Conservation (phyloP, 1,140 invertebrate species). For the Trichoplusia ni region DNA sequence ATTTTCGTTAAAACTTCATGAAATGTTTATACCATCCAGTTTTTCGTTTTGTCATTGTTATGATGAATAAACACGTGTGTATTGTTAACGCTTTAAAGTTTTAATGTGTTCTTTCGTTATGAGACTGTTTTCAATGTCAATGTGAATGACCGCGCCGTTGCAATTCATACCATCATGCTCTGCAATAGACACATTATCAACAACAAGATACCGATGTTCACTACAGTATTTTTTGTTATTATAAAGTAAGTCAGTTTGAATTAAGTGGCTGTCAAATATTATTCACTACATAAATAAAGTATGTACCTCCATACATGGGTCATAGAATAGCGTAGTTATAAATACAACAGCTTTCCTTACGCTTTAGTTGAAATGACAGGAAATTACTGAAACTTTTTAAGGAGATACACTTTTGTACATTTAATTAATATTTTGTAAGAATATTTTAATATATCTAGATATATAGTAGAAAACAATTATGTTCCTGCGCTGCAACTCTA, state of each 20-base stretch:
- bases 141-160: constrained; percentile 38
- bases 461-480: constrained; percentile 1
- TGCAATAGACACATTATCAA: constrained; percentile 30
- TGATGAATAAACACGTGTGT: constrained; percentile 35
- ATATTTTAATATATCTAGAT: constrained; percentile 2
- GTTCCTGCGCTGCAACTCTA: constrained; percentile 4
- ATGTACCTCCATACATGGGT: neutral
- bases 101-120: constrained; percentile 30
- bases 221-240: constrained; percentile 5
- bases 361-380: constrained; percentile 16
- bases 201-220: constrained; percentile 16
- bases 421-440: neutral
- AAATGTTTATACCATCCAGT: constrained; percentile 33
- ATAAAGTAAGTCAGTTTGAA: constrained; percentile 23
- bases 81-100: constrained; percentile 36
- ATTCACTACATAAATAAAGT: constrained; percentile 1
- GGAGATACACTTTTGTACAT: neutral
- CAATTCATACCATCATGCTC: constrained; percentile 32
- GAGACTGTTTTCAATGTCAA: constrained; percentile 21
- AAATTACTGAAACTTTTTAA: neutral
- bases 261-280: neutral
- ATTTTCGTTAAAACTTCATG: constrained; percentile 24
- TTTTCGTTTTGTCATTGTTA: constrained; percentile 33
- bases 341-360: neutral
- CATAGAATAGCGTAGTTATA: constrained; percentile 9